These are phyloP conservation scores for Castor canadensis DNA, from an alignment of 2,113 vertebrate species.

Conservation along the genomic window DNA sequence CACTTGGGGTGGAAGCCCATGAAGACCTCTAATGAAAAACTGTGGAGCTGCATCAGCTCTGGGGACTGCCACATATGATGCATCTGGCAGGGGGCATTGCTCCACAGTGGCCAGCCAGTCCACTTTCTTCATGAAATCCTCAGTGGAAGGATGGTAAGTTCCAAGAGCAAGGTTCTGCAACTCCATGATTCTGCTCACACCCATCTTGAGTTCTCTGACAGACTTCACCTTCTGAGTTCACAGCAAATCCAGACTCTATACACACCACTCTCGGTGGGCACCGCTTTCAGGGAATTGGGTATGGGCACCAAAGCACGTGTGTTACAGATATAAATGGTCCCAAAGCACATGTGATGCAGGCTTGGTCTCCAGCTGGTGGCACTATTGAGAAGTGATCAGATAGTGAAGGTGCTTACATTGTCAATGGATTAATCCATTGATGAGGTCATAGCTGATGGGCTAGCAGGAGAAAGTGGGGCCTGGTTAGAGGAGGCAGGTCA, in stretches of 20 bases:
- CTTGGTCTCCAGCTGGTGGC: not conserved
- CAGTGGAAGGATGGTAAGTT: accelerated
- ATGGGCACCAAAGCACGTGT: not conserved
- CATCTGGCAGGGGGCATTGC: accelerated
- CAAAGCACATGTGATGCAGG: not conserved
- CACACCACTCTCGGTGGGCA: accelerated
- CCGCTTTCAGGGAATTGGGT: accelerated
- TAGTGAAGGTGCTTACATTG: not conserved
- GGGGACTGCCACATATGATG: accelerated
- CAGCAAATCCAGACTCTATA: accelerated
- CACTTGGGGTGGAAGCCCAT: accelerated
- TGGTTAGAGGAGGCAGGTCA: not conserved
- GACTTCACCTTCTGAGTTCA: not conserved
- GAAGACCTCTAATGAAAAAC: not conserved
- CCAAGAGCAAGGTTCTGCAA: accelerated
- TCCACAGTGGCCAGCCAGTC: accelerated
- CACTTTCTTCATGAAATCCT: not conserved
- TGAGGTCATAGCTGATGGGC: not conserved
- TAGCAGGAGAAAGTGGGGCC: not conserved
- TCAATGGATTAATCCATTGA: too few species aligned
- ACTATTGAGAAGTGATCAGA: too few species aligned
- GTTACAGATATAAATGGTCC: not conserved
- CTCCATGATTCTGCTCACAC: accelerated
- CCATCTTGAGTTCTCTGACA: accelerated
- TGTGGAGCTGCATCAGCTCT: accelerated